Conservation (phyloP, 2,113 vertebrate genomes). For the Atlantisia rogersi region DNA sequence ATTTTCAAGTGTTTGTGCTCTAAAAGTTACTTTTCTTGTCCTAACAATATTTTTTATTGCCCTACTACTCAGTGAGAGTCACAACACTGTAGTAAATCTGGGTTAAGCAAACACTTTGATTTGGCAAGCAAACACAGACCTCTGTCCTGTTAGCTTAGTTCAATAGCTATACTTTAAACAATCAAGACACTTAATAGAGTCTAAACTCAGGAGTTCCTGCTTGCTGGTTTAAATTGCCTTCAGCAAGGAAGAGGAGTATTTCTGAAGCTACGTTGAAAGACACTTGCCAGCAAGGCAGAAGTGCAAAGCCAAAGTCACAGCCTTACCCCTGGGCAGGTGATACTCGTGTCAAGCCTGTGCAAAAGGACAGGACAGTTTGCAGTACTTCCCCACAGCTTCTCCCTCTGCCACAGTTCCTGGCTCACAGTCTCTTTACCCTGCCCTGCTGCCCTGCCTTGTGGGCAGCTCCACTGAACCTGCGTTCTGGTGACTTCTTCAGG, state of each 20-base stretch:
- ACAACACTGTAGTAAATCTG: not conserved
- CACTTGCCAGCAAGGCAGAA: not conserved
- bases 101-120: slow-evolving; percentile 41
- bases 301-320: not conserved
- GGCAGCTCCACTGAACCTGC: not conserved
- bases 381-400: not conserved
- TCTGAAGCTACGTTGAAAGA: not conserved
- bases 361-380: not conserved
- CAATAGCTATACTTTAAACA: not conserved
- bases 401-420: not conserved
- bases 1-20: not conserved
- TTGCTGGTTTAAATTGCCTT: not conserved
- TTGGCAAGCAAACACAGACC: slow-evolving; percentile 17
- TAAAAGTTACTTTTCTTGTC: not conserved
- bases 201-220: not conserved
- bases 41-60: not conserved
- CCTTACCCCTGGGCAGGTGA: not conserved
- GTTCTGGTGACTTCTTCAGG: not conserved
- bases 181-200: not conserved
- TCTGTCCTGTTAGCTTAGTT: not conserved
- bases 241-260: not conserved
- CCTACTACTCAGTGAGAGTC: not conserved
- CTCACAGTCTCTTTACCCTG: not conserved
- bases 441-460: fast-evolving
- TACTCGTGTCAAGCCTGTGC: not conserved